Evolutionary conservation across 2,888 invertebrate genomes (phyloP).

Genomic region (Yponomeuta sedellus): DNA sequence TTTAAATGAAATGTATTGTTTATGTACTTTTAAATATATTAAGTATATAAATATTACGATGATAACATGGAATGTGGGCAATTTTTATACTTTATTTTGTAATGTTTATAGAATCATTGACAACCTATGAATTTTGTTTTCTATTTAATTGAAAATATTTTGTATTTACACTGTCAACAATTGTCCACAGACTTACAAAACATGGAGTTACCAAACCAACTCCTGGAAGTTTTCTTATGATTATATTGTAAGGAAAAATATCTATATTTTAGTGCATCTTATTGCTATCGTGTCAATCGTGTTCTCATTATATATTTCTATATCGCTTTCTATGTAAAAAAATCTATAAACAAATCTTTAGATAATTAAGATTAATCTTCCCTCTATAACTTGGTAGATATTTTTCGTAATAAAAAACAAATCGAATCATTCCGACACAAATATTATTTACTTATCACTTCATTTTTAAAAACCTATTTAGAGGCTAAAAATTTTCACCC

Average conservation of each 20-base stretch:
- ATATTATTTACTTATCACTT: no score
- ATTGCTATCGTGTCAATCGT: constrained; percentile 24
- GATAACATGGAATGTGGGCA: not conserved
- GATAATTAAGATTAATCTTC: constrained; percentile 27
- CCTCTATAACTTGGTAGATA: not conserved
- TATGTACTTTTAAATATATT: not conserved
- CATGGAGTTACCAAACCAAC: constrained; percentile 17
- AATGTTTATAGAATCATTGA: no score
- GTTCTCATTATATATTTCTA: constrained; percentile 46
- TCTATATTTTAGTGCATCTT: constrained; percentile 58
- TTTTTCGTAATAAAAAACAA: not conserved
- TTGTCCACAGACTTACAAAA: constrained; percentile 1
- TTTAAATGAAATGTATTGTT: not conserved
- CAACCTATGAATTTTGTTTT: no score
- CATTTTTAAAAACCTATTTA: no score
- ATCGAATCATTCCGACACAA: no score
- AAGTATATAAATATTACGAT: not conserved
- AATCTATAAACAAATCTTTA: constrained; percentile 21
- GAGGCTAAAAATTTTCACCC: no score
- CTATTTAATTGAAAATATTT: not conserved
- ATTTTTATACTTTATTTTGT: no score
- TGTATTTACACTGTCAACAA: no score
- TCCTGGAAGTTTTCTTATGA: constrained; percentile 67
- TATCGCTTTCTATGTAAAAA: constrained; percentile 68
- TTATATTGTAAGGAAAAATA: constrained; percentile 66